Percentiles rank a stretch among this genome's conserved stretches.
Conservation (phyloP, 2,888 invertebrate genomes). For the Sericinus montela region DNA sequence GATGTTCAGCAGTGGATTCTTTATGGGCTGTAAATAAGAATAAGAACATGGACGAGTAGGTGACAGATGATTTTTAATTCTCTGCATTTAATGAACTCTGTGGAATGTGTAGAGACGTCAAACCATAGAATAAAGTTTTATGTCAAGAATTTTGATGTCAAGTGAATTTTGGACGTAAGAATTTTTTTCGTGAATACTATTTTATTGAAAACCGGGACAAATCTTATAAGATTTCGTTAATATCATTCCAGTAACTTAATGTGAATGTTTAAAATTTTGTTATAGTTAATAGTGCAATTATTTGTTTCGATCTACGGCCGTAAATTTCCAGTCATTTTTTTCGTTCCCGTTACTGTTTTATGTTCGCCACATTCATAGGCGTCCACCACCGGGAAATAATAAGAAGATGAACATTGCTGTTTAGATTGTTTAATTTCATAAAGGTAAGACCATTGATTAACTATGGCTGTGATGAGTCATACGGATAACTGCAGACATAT, state of each 20-base stretch:
- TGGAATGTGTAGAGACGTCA: too few relatives aligned
- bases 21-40: too few relatives aligned
- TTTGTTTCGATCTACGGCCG: too few relatives aligned
- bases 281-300: neutral
- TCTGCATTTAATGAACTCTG: too few relatives aligned
- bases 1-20: too few relatives aligned
- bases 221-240: conserved; percentile 2
- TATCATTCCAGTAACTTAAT: conserved; percentile 3
- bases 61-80: too few relatives aligned
- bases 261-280: neutral
- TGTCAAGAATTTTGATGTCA: too few relatives aligned
- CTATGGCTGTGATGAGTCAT: conserved; percentile 32
- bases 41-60: too few relatives aligned
- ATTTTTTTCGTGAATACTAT: too few relatives aligned
- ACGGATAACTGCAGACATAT: conserved; percentile 12
- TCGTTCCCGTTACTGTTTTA: conserved; percentile 42
- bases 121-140: too few relatives aligned
- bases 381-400: conserved; percentile 24
- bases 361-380: conserved; percentile 57
- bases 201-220: neutral
- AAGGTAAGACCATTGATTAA: conserved; percentile 24
- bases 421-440: conserved; percentile 22
- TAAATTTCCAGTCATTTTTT: conserved; percentile 14
- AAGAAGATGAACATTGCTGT: conserved; percentile 34
- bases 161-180: too few relatives aligned